phyloP scores from a whole-genome alignment of 1,140 invertebrate genomes.

The Sycophila sp. region DNA sequence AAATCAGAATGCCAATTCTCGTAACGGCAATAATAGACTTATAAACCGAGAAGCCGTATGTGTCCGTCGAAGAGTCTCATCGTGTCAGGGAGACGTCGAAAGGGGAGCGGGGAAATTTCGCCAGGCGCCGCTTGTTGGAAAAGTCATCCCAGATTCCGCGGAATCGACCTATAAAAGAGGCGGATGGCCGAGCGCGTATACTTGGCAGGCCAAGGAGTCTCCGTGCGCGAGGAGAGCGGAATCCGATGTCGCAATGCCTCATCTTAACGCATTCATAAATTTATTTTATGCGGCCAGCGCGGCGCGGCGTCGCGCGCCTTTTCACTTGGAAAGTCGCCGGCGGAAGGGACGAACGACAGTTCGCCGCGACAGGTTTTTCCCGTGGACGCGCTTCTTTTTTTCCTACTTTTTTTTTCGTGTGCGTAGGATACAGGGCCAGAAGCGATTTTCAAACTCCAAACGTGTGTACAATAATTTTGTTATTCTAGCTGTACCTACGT shows the following conservation, averaged over 20 bases:
- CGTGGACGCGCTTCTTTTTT: too few relatives aligned
- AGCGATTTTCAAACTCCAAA: too few relatives aligned
- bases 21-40: too few relatives aligned
- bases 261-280: slow-evolving; percentile 36
- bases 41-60: too few relatives aligned
- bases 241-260: slow-evolving; percentile 27
- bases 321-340: not conserved
- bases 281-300: slow-evolving; percentile 21
- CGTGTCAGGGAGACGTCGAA: too few relatives aligned
- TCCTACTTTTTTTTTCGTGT: too few relatives aligned
- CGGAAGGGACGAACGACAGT: not conserved
- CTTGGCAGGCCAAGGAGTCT: slow-evolving; percentile 8
- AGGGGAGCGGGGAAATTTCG: not conserved
- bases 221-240: not conserved
- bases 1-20: too few relatives aligned
- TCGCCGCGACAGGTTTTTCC: slow-evolving; percentile 5
- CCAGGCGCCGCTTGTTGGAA: not conserved
- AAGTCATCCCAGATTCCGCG: not conserved
- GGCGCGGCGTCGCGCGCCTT: not conserved
- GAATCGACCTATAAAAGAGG: slow-evolving; percentile 16
- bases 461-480: too few relatives aligned
- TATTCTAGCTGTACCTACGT: too few relatives aligned
- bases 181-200: slow-evolving; percentile 14
- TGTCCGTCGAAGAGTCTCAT: too few relatives aligned
- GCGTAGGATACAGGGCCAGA: too few relatives aligned